phyloP scores from a whole-genome alignment of 2,888 invertebrate species.

The Tachystola acroxantha region DNA sequence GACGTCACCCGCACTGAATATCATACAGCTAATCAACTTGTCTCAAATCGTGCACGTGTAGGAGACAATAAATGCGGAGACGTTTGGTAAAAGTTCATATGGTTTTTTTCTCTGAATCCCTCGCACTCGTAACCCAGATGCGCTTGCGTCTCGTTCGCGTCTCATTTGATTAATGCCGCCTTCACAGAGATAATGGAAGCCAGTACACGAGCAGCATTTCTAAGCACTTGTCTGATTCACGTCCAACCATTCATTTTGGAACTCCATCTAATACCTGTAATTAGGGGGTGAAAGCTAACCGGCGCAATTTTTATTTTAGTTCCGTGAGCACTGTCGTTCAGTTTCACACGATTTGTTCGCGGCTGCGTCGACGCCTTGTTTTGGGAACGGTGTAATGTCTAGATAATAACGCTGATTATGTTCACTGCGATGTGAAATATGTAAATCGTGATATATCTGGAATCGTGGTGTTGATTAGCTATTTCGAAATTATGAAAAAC shows the following conservation, averaged over 20 bases:
- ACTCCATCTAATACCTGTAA: constrained; percentile 47
- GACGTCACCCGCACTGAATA: too few species aligned
- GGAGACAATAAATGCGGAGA: too few species aligned
- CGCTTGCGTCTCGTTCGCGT: constrained; percentile 3
- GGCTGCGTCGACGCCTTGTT: too few species aligned
- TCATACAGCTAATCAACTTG: too few species aligned
- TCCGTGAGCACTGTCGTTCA: constrained; percentile 42
- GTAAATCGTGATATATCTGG: constrained; percentile 1
- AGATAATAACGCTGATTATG: constrained; percentile 23
- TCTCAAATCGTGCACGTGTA: too few species aligned
- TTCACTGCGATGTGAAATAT: constrained; percentile 1
- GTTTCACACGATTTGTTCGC: constrained; percentile 37
- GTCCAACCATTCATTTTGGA: constrained; percentile 33
- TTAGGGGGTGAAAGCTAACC: constrained; percentile 60
- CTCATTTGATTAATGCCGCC: constrained; percentile 37
- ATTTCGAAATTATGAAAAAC: neutral
- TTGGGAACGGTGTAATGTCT: constrained; percentile 16
- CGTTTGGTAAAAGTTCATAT: neutral
- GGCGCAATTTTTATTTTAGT: constrained; percentile 30
- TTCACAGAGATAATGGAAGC: constrained; percentile 30
- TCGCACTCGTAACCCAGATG: constrained; percentile 9
- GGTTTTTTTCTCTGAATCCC: neutral
- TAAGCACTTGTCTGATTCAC: constrained; percentile 42
- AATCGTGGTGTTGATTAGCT: neutral
- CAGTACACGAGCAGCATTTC: constrained; percentile 27